phyloP scores from a whole-genome alignment of 2,888 invertebrate genomes.

The Aelia acuminata region DNA sequence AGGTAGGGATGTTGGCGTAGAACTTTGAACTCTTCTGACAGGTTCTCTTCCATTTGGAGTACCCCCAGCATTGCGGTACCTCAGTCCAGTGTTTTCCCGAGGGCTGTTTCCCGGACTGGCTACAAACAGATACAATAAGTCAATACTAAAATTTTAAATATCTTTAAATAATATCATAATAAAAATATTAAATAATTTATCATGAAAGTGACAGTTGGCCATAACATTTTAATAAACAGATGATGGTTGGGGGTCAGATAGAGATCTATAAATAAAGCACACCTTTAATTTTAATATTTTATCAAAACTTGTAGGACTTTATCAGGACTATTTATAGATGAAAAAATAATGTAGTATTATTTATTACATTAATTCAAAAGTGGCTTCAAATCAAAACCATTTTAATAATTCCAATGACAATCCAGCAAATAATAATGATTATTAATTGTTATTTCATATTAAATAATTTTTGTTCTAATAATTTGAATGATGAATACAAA shows the following conservation, averaged over 20 bases:
- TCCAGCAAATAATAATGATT: too few relatives aligned
- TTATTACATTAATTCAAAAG: too few relatives aligned
- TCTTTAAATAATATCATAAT: background rate
- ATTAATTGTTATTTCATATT: too few relatives aligned
- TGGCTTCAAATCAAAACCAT: too few relatives aligned
- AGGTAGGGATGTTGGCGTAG: conserved; percentile 69
- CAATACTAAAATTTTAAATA: background rate
- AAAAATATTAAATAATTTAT: background rate
- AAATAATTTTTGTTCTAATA: too few relatives aligned
- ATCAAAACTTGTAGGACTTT: too few relatives aligned
- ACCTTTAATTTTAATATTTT: too few relatives aligned
- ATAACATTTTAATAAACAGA: background rate
- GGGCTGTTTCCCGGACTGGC: conserved; percentile 61
- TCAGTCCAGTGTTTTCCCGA: conserved; percentile 64
- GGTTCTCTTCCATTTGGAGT: conserved; percentile 68
- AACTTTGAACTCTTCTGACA: conserved; percentile 67
- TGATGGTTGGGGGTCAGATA: background rate
- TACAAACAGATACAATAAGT: conserved; percentile 38
- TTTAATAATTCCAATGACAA: too few relatives aligned
- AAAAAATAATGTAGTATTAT: too few relatives aligned
- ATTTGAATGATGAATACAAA: too few relatives aligned
- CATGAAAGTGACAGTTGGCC: background rate
- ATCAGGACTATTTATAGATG: too few relatives aligned
- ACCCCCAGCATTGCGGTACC: conserved; percentile 67
- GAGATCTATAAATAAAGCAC: background rate